Base-by-base conservation (phyloP, 2,113 vertebrate species). In the Anas platyrhynchos region DNA sequence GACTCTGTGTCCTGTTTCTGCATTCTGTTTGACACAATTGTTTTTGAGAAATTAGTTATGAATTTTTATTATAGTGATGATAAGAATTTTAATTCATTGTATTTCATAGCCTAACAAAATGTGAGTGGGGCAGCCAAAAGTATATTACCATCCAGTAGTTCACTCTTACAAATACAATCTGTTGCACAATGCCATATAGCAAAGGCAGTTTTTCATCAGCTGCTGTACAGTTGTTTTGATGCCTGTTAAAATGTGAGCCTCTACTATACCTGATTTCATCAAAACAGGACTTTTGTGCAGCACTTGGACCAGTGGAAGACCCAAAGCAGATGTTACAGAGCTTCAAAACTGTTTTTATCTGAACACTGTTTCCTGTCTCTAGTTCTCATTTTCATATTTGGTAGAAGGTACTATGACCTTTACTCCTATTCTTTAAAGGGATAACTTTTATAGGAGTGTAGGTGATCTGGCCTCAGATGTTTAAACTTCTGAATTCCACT, bases 291-390 rank as follows among this genome's bases (percentile, higher is more conserved):
- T 93, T 86, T 52, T 75, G 79, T 80, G 83, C 74, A 86, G 38
- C n/a, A 43, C 22, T 74, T 95, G 78, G 77, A 96, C 96, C 94
- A 96, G 94, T 67, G 82, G 95, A 94, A 83, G 77, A 83, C 94
- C 96, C 96, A 86, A 84, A 97, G 96, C 94, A 97, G 94, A 96
- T 52, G 50, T 52, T 52, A 25, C 23, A 52, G 50, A 52, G 50
- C 23, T 52, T 52, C 23, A 52, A 26, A 26, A 7, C 50, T 52
- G 50, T 52, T 52, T 52, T 52, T 26, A 52, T 52, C 96, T 97
- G 97, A 98, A 89, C 91, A 73, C 80, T 48, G 91, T 95, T 98
- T 98, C 97, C 97, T 97, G 96, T 94, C 96, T 94, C 92, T 73
- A 93, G 80, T 90, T 97, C 91, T 96, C 92, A 78, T 97, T 98